Percentiles rank a stretch among this genome's conserved stretches.
These are phyloP conservation scores for Pecten maximus DNA, from an alignment of 2,888 invertebrate genomes.

Conservation along the genomic window DNA sequence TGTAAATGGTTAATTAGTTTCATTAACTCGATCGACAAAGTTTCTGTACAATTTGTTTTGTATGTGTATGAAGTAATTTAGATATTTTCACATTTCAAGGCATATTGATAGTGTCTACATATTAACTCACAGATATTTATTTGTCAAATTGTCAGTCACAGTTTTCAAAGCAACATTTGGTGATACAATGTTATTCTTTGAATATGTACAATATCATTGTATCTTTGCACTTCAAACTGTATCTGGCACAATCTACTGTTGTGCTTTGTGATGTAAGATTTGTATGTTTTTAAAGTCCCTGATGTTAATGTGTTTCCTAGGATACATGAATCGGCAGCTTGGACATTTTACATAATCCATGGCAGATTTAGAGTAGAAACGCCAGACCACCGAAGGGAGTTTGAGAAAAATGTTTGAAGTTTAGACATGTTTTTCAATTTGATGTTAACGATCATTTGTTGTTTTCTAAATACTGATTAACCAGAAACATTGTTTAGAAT, in stretches of 20 bases:
- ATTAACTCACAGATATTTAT: not conserved
- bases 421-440: not conserved
- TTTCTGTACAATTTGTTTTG: not conserved
- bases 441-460: not conserved
- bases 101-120: not conserved
- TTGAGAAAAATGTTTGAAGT: not conserved
- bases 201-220: too few relatives aligned
- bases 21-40: not conserved
- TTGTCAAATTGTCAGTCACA: not conserved
- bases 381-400: not conserved
- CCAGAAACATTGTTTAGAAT: not conserved
- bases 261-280: not conserved
- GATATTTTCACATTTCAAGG: not conserved
- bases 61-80: not conserved
- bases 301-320: not conserved
- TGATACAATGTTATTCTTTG: too few relatives aligned
- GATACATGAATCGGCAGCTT: not conserved
- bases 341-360: not conserved
- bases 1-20: not conserved
- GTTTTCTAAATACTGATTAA: not conserved
- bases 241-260: not conserved
- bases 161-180: not conserved
- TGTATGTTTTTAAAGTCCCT: conserved; percentile 13
- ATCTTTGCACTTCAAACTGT: not conserved
- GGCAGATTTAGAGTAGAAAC: not conserved